Base-by-base conservation (phyloP, 2,888 invertebrate genomes). In the Metopia argyrocephala region DNA sequence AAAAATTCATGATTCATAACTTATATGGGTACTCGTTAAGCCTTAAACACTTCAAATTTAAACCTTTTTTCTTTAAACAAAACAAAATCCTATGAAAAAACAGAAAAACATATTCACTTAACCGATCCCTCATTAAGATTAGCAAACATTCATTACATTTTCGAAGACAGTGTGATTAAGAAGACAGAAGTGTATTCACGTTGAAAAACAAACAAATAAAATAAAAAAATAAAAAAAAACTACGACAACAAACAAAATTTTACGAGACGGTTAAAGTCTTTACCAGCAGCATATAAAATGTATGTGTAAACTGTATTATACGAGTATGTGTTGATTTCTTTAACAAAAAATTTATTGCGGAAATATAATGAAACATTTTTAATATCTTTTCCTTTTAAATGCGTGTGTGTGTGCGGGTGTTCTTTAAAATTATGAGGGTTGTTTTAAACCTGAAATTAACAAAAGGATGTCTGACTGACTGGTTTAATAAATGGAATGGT, bases 391-490 rank as follows among this genome's bases (percentile, higher is more conserved):
- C 56, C 56, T 6, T 61, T 45, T 25, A 28, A 38, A 38, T 31
- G 31, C 12, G 12, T 9, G 38, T 38, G 38, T 15, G 38, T 38
- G 15, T 12, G 38, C 0, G 9, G 9, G 0, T n/a, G 59, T 46
- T 3, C 1, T 25, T 25, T 18, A 9, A 31, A 38, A 38, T 46
- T 38, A 61, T 21, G 45, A 66, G 66, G 66, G 75, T 66, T 59
- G 59, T 48, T 75, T 38, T 7, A 27, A 59, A 66, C 59, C 45
- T 45, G 25, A 65, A 71, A 71, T 50, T 69, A 52, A 23, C 31
- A 57, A 28, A 3, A 62, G 12, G 25, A 38, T 23, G 38, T 2
- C 12, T 12, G 38, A 15, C 38, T 12, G 38, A 38, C 12, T 38
- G 38, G 12, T 2, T 12, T 48, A 38, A 18, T 48, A 31, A 57